Conservation (phyloP, 2,888 invertebrate genomes). For the Netelia fuscicornis region DNA sequence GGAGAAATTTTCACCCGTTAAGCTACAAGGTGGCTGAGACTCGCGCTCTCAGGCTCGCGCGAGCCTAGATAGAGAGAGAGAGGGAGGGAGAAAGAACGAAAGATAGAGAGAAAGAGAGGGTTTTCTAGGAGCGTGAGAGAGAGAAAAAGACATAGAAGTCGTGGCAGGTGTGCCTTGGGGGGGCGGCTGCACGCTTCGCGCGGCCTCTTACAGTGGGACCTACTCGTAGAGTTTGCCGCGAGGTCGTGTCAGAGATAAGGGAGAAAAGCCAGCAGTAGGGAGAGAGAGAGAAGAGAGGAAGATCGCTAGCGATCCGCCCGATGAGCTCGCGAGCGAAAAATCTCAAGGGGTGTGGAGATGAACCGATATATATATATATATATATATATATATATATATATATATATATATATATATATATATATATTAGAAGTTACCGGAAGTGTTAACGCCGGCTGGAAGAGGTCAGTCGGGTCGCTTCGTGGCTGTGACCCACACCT, state of each 20-base stretch:
- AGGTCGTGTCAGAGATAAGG: constrained; percentile 73
- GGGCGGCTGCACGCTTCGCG: constrained; percentile 62
- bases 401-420: constrained; percentile 1
- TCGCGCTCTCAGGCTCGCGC: constrained; percentile 64
- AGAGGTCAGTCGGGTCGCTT: constrained; percentile 79
- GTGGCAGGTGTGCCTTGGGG: constrained; percentile 72
- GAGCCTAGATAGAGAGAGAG: constrained; percentile 46
- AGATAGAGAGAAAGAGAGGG: neutral
- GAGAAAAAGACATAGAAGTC: constrained; percentile 38
- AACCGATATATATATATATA: constrained; percentile 6
- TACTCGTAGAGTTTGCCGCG: constrained; percentile 43
- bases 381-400: neutral
- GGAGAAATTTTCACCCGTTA: constrained; percentile 70
- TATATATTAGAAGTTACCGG: constrained; percentile 59
- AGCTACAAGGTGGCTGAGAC: constrained; percentile 73
- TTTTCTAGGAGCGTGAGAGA: neutral
- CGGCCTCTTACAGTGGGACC: constrained; percentile 51
- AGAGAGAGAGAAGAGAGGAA: constrained; percentile 17
- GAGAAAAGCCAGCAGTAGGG: constrained; percentile 60
- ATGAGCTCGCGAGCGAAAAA: constrained; percentile 33
- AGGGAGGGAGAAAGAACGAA: constrained; percentile 7
- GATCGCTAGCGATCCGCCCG: constrained; percentile 29
- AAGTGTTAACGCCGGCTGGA: constrained; percentile 67
- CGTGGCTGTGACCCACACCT: constrained; percentile 79
- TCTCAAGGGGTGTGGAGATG: constrained; percentile 34